Conservation (phyloP, 2,888 invertebrate genomes). For the Anaspis maculata region DNA sequence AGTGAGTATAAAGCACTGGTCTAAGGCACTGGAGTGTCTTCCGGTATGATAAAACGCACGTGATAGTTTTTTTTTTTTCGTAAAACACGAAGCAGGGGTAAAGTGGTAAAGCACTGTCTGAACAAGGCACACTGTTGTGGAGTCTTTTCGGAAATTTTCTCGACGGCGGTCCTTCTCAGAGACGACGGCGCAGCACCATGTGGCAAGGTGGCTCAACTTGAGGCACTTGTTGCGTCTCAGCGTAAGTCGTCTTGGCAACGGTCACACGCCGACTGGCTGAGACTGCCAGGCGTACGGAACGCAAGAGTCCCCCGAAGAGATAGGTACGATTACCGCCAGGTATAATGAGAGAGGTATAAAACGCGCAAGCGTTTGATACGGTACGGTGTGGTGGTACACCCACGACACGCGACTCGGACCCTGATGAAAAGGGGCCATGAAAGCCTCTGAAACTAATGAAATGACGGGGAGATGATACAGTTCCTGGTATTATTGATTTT, state of each 20-base stretch:
- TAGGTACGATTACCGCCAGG: conserved; percentile 23
- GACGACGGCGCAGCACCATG: conserved; percentile 31
- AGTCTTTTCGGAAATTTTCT: too few species aligned
- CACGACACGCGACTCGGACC: conserved; percentile 38
- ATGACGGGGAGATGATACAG: conserved; percentile 15
- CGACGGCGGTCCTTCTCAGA: too few species aligned
- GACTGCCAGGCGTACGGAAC: conserved; percentile 17
- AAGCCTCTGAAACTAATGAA: conserved; percentile 19
- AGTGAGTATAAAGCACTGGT: too few species aligned
- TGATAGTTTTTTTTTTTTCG: too few species aligned
- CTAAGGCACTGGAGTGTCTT: too few species aligned
- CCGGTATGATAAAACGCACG: too few species aligned
- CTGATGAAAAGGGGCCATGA: too few species aligned
- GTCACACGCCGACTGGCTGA: conserved; percentile 38
- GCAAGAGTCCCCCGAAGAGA: conserved; percentile 26
- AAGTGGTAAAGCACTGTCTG: too few species aligned
- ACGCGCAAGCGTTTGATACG: conserved; percentile 37
- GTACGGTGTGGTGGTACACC: too few species aligned
- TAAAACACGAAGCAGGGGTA: too few species aligned
- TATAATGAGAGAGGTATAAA: conserved; percentile 14
- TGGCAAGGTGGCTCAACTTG: too few species aligned
- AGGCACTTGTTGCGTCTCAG: conserved; percentile 33
- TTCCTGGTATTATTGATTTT: conserved; percentile 17
- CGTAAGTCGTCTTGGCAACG: conserved; percentile 33
- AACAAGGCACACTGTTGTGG: too few species aligned